Conservation (phyloP, 2,888 invertebrate genomes). For the Phanerotoma sp. region DNA sequence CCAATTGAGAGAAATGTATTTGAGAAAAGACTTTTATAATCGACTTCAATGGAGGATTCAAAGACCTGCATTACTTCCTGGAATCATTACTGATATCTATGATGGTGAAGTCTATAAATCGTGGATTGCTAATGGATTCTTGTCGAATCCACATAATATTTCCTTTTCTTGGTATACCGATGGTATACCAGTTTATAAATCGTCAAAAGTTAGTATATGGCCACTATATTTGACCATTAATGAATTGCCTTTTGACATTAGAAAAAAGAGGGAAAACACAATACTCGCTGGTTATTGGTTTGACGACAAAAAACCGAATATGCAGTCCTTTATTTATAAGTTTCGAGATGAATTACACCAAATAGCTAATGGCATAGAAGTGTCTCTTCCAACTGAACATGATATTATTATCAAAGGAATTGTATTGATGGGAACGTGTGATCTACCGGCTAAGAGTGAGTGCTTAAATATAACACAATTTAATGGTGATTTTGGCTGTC, state of each 20-base stretch:
- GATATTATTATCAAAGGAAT: constrained; percentile 18
- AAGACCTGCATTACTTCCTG: too few species aligned
- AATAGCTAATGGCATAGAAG: background rate
- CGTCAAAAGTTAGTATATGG: constrained; percentile 7
- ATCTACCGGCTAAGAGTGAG: constrained; percentile 27
- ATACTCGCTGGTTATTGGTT: constrained; percentile 9
- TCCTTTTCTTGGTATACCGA: constrained; percentile 15
- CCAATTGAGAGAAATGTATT: constrained; percentile 10
- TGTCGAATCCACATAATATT: constrained; percentile 10
- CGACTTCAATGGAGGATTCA: background rate
- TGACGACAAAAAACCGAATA: constrained; percentile 12
- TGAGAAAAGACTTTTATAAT: constrained; percentile 1
- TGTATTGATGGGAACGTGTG: constrained; percentile 19
- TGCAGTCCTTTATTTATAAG: constrained; percentile 6
- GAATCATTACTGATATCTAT: constrained; percentile 4
- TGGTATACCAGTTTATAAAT: constrained; percentile 8
- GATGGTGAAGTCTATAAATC: constrained; percentile 10
- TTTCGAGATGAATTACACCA: constrained; percentile 1
- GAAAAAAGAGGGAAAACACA: constrained; percentile 2
- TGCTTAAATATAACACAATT: constrained; percentile 21
- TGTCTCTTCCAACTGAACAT: background rate
- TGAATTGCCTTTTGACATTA: constrained; percentile 9
- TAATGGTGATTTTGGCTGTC: constrained; percentile 26
- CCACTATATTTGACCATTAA: constrained; percentile 12
- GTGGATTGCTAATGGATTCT: background rate